These are phyloP conservation scores for Luscinia luscinia DNA, from an alignment of 2,797 vertebrate genomes.

Conservation along the genomic window DNA sequence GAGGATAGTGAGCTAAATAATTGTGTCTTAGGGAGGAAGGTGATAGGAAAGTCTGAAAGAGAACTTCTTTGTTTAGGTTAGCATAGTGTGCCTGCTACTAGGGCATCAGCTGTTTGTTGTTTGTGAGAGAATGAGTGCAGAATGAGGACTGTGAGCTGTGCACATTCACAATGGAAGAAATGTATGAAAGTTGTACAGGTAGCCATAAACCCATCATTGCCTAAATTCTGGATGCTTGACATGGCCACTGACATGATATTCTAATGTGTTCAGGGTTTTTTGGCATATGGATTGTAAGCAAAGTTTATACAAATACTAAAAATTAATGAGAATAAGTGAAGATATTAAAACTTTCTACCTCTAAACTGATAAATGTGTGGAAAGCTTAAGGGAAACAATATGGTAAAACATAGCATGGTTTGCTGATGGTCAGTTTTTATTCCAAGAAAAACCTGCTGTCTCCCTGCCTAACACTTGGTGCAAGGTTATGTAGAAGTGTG, in stretches of 20 bases:
- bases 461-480: neutral
- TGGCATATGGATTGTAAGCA: neutral
- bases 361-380: neutral
- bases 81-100: neutral
- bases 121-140: neutral
- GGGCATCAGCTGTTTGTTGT: neutral
- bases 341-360: neutral
- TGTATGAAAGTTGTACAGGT: neutral
- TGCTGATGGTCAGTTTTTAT: neutral
- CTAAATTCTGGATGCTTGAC: neutral
- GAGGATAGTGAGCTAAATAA: neutral
- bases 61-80: neutral
- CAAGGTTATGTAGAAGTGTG: neutral
- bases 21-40: neutral
- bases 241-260: neutral
- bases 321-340: neutral
- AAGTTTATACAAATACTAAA: neutral
- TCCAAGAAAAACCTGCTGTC: neutral
- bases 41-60: neutral
- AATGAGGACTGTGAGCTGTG: neutral
- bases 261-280: fast-evolving
- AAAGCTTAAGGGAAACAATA: neutral
- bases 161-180: neutral
- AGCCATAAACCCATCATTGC: neutral
- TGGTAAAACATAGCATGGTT: neutral